These are phyloP conservation scores for Charadrius vociferus DNA, from an alignment of 2,113 vertebrate species.

Conservation along the genomic window DNA sequence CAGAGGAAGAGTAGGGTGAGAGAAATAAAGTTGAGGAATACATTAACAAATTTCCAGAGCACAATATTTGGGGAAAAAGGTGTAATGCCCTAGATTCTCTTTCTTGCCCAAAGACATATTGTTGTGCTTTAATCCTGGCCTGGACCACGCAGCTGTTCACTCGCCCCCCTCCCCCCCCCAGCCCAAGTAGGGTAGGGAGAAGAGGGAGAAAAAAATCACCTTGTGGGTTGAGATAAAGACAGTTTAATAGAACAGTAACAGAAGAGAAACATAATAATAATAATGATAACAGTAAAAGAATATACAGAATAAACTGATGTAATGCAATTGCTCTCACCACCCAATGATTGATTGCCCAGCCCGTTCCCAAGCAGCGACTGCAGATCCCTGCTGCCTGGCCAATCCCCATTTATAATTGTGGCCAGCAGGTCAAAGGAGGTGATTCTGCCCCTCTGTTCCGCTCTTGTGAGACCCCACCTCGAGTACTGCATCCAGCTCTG, in stretches of 20 bases:
- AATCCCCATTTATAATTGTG: background rate
- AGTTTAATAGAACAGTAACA: background rate
- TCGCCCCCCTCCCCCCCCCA: background rate
- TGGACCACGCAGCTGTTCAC: background rate
- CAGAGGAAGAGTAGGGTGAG: background rate
- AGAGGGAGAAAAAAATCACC: background rate
- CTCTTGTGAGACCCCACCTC: too few species aligned
- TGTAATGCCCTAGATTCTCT: rapidly evolving
- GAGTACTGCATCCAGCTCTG: too few species aligned
- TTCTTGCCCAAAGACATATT: background rate
- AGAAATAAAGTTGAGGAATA: background rate
- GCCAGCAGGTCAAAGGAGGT: too few species aligned
- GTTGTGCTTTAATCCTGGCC: background rate
- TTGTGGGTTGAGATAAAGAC: background rate
- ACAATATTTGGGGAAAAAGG: background rate
- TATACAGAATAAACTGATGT: background rate
- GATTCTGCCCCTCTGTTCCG: too few species aligned
- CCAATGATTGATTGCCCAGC: background rate
- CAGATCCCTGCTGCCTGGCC: background rate
- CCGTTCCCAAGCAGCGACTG: background rate
- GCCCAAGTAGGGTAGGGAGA: background rate
- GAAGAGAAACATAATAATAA: background rate
- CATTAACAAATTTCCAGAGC: background rate
- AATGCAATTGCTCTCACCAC: background rate
- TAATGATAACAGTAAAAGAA: background rate